Evolutionary conservation across 2,113 vertebrate genomes (phyloP), one percentile per base, ranked within the genome.

Genomic region (Euleptes europaea): DNA sequence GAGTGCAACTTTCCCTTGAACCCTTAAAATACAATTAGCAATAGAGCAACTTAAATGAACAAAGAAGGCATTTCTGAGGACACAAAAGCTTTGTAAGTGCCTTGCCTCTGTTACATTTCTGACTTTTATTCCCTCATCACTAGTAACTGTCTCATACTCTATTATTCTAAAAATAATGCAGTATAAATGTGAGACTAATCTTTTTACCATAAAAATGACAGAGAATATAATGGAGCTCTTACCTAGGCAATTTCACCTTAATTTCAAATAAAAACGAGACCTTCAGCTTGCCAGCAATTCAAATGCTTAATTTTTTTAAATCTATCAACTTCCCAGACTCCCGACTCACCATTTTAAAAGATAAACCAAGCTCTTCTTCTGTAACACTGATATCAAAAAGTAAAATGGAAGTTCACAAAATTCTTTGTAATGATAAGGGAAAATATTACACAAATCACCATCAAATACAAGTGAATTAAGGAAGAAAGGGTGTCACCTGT

Each of bases 241-340:
- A 82, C 80, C 63, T 44, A 82, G 38, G 38, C 85, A 86, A 82
- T 86, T 86, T 77, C 80, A 82, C 79, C 74, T 86, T 82, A 86
- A 82, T 78, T 86, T 82, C 80, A 82, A 82, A 86, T 78, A 86
- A 77, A 77, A 71, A 82, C 4, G 73, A 86, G 73, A 76, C 40
- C n/a, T 77, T 63, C 67, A 35, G 15, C 70, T 70, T 69, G 49
- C 73, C 42, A 78, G 51, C 70, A 77, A 70, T 86, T 86, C 51
- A 86, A 86, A 86, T 31, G 38, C 40, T 70, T 47, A 77, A 77
- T 63, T 74, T 66, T 77, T 42, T 40, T 40, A 6, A 65, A 63
- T 40, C 51, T 63, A 44, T 42, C 33, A 65, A 21, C 19, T 51
- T 83, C 40, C 7, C 26, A 73, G 67, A 63, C 42, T 78, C 33